Percentiles rank a stretch among this genome's conserved stretches.
Evolutionary conservation across 2,113 vertebrate species (phyloP).

Genomic region (Barnardius zonarius): DNA sequence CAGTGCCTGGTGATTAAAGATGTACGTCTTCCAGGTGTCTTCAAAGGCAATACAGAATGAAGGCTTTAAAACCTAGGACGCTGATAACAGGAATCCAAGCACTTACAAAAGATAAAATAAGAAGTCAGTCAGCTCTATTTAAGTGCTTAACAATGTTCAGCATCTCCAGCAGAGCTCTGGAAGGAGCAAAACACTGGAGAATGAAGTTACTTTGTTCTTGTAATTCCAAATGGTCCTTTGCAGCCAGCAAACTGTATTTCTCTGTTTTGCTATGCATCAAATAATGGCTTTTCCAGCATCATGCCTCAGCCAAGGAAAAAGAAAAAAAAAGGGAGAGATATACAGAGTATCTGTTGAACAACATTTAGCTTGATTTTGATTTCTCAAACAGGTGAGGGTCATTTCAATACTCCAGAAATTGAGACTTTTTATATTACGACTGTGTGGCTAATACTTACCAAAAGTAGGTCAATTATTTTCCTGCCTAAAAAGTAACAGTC

Average conservation of each 20-base stretch:
- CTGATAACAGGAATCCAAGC: background rate
- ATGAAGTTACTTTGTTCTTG: background rate
- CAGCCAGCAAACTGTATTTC: background rate
- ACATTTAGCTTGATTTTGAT: background rate
- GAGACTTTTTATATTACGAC: background rate
- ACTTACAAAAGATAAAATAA: background rate
- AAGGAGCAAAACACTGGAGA: background rate
- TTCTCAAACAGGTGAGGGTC: background rate
- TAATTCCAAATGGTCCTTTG: background rate
- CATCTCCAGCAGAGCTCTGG: background rate
- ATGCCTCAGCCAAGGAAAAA: background rate
- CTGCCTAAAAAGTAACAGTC: background rate
- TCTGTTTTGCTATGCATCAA: background rate
- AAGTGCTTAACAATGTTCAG: background rate
- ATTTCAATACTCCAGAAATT: background rate
- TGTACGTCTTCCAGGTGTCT: background rate
- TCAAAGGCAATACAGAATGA: background rate
- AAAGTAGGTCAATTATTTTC: background rate
- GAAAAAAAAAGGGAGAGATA: background rate
- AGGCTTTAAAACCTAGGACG: background rate
- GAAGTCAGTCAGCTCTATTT: background rate
- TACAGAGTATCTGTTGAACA: fast-evolving
- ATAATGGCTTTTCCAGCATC: background rate
- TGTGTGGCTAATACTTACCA: background rate
- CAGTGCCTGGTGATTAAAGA: background rate